These are phyloP conservation scores for Microcebus murinus DNA, from an alignment of 2,113 vertebrate genomes.

Conservation along the genomic window DNA sequence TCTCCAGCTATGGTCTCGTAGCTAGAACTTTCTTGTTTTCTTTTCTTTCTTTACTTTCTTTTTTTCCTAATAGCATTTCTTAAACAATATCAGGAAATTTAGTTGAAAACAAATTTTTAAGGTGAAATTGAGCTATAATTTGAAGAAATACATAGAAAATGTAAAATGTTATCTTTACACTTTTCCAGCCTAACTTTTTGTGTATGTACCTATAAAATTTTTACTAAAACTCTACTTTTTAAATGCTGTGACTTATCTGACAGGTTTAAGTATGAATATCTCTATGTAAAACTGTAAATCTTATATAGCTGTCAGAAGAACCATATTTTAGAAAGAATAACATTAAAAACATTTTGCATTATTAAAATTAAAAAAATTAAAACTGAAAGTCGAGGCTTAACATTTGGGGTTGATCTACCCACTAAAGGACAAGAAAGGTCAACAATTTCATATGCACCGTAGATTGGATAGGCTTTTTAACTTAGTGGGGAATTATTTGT, in stretches of 20 bases:
- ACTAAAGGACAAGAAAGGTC: not conserved
- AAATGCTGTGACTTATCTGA: not conserved
- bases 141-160: constrained; percentile 6
- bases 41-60: too few relatives aligned
- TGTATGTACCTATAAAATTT: not conserved
- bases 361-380: constrained; percentile 28
- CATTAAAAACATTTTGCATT: not conserved
- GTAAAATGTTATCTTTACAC: not conserved
- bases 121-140: not conserved
- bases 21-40: not conserved
- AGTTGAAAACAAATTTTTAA: not conserved
- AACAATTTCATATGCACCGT: not conserved
- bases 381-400: not conserved
- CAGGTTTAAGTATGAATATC: not conserved
- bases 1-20: not conserved
- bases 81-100: constrained; percentile 11
- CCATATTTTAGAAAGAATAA: not conserved
- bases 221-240: not conserved
- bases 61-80: not conserved
- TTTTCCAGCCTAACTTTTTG: not conserved
- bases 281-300: not conserved
- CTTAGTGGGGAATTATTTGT: not conserved
- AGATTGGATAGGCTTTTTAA: not conserved
- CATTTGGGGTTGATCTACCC: not conserved
- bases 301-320: not conserved